These are phyloP conservation scores for Diorhabda sublineata DNA, from an alignment of 1,140 invertebrate species.

Conservation along the genomic window DNA sequence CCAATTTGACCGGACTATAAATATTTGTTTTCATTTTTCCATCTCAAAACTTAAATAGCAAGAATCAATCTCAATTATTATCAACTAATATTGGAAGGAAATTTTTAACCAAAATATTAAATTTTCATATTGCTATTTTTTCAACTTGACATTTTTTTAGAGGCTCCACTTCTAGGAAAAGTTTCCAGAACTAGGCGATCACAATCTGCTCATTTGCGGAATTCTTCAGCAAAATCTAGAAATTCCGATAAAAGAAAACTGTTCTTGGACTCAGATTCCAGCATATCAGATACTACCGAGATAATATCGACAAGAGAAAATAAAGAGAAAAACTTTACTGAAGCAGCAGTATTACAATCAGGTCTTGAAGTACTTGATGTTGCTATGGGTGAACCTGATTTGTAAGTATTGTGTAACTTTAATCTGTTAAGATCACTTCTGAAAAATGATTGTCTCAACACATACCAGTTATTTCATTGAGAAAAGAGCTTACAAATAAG, in stretches of 20 bases:
- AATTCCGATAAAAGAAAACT: conserved; percentile 38
- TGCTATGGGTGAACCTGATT: conserved; percentile 1
- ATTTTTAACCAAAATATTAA: not conserved
- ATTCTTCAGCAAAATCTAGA: conserved; percentile 45
- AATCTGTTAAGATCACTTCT: no score
- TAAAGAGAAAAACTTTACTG: not conserved
- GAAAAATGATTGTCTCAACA: no score
- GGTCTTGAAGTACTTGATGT: not conserved
- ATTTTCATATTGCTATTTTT: no score
- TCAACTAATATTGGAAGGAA: not conserved
- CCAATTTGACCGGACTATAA: no score
- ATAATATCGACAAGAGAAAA: not conserved
- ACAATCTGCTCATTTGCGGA: conserved; percentile 53
- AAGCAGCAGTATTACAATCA: not conserved
- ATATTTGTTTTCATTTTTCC: no score
- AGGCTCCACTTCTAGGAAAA: conserved; percentile 54
- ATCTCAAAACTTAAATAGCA: no score
- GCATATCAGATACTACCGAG: conserved; percentile 33
- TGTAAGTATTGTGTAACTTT: conserved; percentile 3
- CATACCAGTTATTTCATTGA: no score
- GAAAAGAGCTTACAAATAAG: no score
- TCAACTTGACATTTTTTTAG: conserved; percentile 29
- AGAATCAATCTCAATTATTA: no score
- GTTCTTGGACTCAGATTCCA: conserved; percentile 37
- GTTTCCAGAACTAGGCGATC: conserved; percentile 57